A percentile compares a stretch with the other conserved stretches of the same genome.
These are phyloP conservation scores for Scaptodrosophila latifasciaeformis DNA, from an alignment of 2,888 invertebrate genomes.

Conservation along the genomic window DNA sequence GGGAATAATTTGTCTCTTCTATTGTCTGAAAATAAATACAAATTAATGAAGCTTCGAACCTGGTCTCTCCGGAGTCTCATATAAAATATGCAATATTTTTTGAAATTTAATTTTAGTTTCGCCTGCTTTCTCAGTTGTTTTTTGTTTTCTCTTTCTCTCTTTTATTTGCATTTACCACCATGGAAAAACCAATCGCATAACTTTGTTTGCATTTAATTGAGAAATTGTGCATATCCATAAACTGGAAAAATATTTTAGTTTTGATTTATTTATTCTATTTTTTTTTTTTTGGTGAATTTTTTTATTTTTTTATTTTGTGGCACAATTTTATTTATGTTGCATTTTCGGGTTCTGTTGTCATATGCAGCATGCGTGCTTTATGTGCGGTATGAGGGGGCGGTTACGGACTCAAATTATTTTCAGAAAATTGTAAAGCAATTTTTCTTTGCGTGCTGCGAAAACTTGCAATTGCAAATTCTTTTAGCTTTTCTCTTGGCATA, in stretches of 20 bases:
- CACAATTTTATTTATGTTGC: slow-evolving; percentile 23
- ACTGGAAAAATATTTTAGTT: background rate
- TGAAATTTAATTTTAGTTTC: background rate
- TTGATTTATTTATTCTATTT: slow-evolving; percentile 10
- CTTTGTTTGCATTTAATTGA: slow-evolving; percentile 12
- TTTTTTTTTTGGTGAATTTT: slow-evolving; percentile 18
- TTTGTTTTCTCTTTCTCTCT: background rate
- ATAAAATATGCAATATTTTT: background rate
- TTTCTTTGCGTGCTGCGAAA: slow-evolving; percentile 26
- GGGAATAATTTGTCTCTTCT: no score
- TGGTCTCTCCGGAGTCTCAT: no score
- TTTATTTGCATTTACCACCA: background rate
- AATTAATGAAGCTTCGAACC: no score
- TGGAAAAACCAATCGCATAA: no score
- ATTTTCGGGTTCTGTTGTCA: slow-evolving; percentile 11
- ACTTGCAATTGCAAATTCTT: background rate
- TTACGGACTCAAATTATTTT: slow-evolving; percentile 34
- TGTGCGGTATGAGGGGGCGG: no score
- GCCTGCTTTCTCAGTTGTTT: background rate
- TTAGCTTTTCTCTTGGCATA: no score
- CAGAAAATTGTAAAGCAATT: slow-evolving; percentile 38
- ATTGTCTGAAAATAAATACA: no score
- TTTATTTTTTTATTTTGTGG: slow-evolving; percentile 7
- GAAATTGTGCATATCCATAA: slow-evolving; percentile 7
- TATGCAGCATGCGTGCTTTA: slow-evolving; percentile 3